A percentile compares a stretch with the other conserved stretches of the same genome.
Conservation (phyloP, 30 jellyfish, hydroid and myxozoan species). For the Euphysa ruthae region DNA sequence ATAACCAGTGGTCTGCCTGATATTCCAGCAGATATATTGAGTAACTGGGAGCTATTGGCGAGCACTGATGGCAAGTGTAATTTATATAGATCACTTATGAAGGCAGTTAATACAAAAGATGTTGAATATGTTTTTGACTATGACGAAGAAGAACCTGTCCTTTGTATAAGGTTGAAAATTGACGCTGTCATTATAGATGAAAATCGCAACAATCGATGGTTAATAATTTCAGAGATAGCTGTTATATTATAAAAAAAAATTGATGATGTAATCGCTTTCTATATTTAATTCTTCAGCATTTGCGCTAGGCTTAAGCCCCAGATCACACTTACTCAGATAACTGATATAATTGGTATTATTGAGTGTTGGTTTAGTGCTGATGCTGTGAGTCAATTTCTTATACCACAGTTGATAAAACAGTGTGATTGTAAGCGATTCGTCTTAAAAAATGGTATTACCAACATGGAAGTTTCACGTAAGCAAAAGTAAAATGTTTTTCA, state of each 20-base stretch:
- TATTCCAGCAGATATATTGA: constrained; percentile 54
- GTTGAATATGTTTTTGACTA: constrained; percentile 24
- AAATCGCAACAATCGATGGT: constrained; percentile 54
- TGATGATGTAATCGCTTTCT: too few species aligned
- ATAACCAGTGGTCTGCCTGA: constrained; percentile 62
- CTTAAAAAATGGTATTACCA: too few species aligned
- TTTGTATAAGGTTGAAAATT: constrained; percentile 48
- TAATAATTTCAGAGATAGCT: constrained; percentile 62
- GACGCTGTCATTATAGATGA: constrained; percentile 43
- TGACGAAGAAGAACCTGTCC: constrained; percentile 38
- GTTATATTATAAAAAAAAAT: background rate
- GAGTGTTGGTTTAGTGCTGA: too few species aligned
- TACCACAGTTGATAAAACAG: too few species aligned
- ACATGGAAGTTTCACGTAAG: too few species aligned
- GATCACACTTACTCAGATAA: too few species aligned
- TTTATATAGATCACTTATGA: constrained; percentile 1
- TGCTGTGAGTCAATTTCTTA: too few species aligned
- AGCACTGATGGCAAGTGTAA: constrained; percentile 27
- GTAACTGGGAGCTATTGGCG: constrained; percentile 49
- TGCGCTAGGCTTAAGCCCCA: too few species aligned
- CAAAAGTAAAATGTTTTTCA: too few species aligned
- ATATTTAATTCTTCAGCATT: too few species aligned
- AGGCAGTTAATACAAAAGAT: background rate
- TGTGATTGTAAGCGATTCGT: too few species aligned
- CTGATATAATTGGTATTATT: too few species aligned